A percentile compares a stretch with the other conserved stretches of the same genome.
Evolutionary conservation across 1,140 invertebrate species (phyloP).

Genomic region (Zeugodacus cucurbitae): DNA sequence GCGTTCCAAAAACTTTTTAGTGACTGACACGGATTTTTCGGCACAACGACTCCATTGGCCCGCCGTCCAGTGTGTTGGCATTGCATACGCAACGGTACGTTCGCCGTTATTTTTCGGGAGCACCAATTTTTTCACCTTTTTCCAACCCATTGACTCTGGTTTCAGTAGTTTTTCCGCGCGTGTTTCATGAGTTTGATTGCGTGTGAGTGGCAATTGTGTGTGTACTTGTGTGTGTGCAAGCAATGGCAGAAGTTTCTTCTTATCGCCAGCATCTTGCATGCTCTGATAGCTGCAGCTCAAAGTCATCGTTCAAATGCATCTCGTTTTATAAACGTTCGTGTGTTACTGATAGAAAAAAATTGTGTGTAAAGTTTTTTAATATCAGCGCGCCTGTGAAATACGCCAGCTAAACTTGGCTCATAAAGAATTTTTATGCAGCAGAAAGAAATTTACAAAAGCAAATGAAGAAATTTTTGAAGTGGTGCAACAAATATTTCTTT

Average conservation of each 20-base stretch:
- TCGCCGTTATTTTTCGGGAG: neutral
- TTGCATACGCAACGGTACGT: neutral
- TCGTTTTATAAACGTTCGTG: neutral
- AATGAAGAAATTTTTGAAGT: neutral
- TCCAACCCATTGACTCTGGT: neutral
- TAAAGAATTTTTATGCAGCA: neutral
- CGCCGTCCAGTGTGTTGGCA: neutral
- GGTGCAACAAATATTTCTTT: neutral
- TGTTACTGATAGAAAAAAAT: neutral
- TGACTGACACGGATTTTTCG: slow-evolving; percentile 20
- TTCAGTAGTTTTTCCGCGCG: neutral
- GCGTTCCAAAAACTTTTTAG: neutral
- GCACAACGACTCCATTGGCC: neutral
- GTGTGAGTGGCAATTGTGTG: no score
- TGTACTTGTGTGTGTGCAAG: no score
- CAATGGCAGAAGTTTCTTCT: neutral
- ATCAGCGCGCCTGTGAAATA: neutral
- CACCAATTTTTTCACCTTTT: neutral
- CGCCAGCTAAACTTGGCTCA: neutral
- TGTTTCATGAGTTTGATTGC: no score
- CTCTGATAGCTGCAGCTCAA: neutral
- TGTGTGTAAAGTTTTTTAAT: neutral
- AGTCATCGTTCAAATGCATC: no score
- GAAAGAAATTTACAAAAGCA: neutral
- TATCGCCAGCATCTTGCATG: neutral